Percentiles rank a stretch among this genome's conserved stretches.
These are phyloP conservation scores for Argynnis bischoffii DNA, from an alignment of 2,888 invertebrate species.

Conservation along the genomic window DNA sequence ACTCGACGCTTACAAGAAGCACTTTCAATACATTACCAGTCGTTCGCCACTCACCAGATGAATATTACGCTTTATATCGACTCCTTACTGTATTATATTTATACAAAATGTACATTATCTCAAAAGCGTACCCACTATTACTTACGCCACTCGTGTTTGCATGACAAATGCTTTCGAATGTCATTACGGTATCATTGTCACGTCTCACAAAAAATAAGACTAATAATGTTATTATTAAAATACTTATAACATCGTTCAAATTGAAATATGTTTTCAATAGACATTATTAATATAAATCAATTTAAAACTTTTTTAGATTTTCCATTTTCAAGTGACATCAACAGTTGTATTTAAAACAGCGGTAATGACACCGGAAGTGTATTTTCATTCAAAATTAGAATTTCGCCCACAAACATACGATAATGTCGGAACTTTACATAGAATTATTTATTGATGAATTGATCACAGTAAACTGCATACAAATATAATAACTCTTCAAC, in stretches of 20 bases:
- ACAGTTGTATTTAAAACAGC: conserved; percentile 2
- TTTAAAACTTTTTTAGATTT: conserved; percentile 1
- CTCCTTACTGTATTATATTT: conserved; percentile 73
- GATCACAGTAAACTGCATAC: conserved; percentile 36
- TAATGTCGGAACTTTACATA: conserved; percentile 21
- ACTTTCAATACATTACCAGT: conserved; percentile 76
- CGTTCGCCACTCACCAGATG: conserved; percentile 71
- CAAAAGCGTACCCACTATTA: conserved; percentile 69
- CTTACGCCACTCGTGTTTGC: conserved; percentile 36
- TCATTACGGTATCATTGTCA: conserved; percentile 6
- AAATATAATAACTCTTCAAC: conserved; percentile 6
- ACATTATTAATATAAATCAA: conserved; percentile 3
- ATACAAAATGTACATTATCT: conserved; percentile 80
- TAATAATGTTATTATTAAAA: conserved; percentile 6
- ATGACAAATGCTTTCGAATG: conserved; percentile 10
- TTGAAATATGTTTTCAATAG: conserved; percentile 9
- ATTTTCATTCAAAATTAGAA: neutral
- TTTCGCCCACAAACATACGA: conserved; percentile 10
- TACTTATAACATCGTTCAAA: conserved; percentile 1
- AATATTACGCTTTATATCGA: conserved; percentile 64
- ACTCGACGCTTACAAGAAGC: conserved; percentile 80
- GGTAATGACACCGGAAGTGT: conserved; percentile 6
- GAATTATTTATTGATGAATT: conserved; percentile 25
- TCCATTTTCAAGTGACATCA: conserved; percentile 4
- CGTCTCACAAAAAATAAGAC: neutral